phyloP scores from a whole-genome alignment of 2,888 invertebrate species.

The Anodontia alba region DNA sequence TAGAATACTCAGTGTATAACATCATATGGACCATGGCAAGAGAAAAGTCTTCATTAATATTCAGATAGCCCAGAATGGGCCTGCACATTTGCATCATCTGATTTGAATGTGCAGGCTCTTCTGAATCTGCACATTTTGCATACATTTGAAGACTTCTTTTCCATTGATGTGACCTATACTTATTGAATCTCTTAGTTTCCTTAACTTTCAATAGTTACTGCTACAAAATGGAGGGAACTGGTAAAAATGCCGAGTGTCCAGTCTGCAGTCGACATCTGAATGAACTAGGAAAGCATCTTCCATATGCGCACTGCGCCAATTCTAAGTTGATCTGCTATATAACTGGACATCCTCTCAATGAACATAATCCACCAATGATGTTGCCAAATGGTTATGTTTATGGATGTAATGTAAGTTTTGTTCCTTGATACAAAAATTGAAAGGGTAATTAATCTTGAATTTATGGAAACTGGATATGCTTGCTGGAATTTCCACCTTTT shows the following conservation, averaged over 20 bases:
- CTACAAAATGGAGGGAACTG: constrained; percentile 79
- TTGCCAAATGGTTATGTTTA: constrained; percentile 99
- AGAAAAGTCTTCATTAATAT: no score
- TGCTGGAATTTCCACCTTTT: neutral
- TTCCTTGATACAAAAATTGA: no score
- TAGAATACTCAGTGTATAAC: no score
- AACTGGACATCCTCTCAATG: constrained; percentile 96
- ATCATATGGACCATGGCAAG: no score
- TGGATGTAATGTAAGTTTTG: constrained; percentile 81
- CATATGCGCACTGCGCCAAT: constrained; percentile 97
- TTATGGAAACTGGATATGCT: neutral
- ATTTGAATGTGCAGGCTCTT: no score
- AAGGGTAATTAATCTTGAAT: no score
- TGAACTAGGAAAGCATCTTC: constrained; percentile 93
- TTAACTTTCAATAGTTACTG: constrained; percentile 78
- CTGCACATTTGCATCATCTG: no score
- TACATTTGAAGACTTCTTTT: no score
- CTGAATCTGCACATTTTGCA: no score
- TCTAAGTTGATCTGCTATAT: constrained; percentile 96
- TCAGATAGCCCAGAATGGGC: no score
- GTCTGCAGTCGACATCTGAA: constrained; percentile 96
- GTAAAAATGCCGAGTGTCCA: constrained; percentile 93
- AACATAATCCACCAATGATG: constrained; percentile 99
- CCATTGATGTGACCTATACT: no score
- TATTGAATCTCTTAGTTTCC: no score